These are phyloP conservation scores for Hydrochoerus hydrochaeris DNA, from an alignment of 2,113 vertebrate genomes.

Conservation along the genomic window DNA sequence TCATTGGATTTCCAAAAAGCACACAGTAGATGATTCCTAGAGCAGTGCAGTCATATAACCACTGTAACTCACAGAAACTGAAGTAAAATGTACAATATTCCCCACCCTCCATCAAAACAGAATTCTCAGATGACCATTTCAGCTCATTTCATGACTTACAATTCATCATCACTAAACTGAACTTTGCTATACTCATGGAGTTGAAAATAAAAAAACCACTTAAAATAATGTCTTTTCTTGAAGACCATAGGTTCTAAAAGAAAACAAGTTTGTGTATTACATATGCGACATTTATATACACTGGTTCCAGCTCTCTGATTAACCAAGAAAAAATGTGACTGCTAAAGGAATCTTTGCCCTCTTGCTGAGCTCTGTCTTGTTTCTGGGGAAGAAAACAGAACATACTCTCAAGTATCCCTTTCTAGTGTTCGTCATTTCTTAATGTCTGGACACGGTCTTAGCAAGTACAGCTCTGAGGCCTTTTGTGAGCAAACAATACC, in stretches of 20 bases:
- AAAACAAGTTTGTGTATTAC: conserved; percentile 47
- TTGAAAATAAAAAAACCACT: neutral
- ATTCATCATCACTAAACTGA: neutral
- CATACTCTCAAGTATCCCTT: neutral
- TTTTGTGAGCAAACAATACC: neutral
- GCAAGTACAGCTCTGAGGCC: neutral
- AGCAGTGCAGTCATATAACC: neutral
- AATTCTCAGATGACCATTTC: conserved; percentile 10
- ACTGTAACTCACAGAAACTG: neutral
- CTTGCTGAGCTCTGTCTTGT: neutral
- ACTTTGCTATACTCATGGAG: neutral
- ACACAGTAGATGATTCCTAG: neutral
- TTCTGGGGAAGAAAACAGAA: conserved; percentile 47
- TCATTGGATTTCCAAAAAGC: conserved; percentile 31
- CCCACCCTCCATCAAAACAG: accelerated
- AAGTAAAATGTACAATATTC: conserved; percentile 17
- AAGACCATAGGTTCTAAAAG: conserved; percentile 63
- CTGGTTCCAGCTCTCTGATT: conserved; percentile 26
- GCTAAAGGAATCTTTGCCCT: neutral
- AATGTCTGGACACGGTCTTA: neutral
- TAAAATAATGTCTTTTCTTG: conserved; percentile 19
- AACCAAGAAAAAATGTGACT: conserved; percentile 57
- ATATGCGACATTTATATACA: conserved; percentile 54
- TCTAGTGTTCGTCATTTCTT: neutral
- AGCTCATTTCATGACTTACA: neutral